Base-by-base conservation (phyloP, 2,888 invertebrate species). In the Aspidiotus rigidus region DNA sequence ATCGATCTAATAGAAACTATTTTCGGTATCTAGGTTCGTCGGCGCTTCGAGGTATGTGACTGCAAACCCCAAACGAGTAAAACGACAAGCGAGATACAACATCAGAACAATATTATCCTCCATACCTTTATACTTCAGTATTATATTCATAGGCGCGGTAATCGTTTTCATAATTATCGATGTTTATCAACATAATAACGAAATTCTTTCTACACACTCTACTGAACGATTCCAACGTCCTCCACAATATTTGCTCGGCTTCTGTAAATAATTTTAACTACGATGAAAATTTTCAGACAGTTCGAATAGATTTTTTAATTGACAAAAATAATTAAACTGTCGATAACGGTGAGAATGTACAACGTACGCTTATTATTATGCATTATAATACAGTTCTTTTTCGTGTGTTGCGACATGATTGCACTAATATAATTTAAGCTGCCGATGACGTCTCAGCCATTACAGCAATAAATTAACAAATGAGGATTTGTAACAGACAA, bases 51-150 rank as follows among this genome's bases (percentile, higher is more conserved):
- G n/a, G n/a, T n/a, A 49, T 49, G 49, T 49, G 49, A 49, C 10
- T 16, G 57, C 57, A 57, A 57, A n/a, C 39, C 11, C 39, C 2
- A 13, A 39, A 13, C 28, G 39, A 61, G 39, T 39, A 10, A 39
- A 61, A 16, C 28, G 61, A 16, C 17, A 56, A 57, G 57, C 28
- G 41, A 62, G 57, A 28, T 69, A 69, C 44, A 57, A 69, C 16
- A 15, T 69, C 17, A n/a, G 28, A n/a, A 62, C 42, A 69, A 39
- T 63, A 28, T 44, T 69, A 44, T 69, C 54, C 28, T 69, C 56
- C 44, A 63, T 62, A 42, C 69, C 69, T 16, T 53, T 69, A 16
- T 69, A 63, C 57, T 69, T 69, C 28, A 69, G 69, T 49, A 63
- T 69, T 10, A 28, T 69, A 54, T 69, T 69, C 39, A 69, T 69